A percentile compares a stretch with the other conserved stretches of the same genome.
Evolutionary conservation across 64 coral and sea anemone genomes (phyloP).

Genomic region (Stichodactyla mertensii): DNA sequence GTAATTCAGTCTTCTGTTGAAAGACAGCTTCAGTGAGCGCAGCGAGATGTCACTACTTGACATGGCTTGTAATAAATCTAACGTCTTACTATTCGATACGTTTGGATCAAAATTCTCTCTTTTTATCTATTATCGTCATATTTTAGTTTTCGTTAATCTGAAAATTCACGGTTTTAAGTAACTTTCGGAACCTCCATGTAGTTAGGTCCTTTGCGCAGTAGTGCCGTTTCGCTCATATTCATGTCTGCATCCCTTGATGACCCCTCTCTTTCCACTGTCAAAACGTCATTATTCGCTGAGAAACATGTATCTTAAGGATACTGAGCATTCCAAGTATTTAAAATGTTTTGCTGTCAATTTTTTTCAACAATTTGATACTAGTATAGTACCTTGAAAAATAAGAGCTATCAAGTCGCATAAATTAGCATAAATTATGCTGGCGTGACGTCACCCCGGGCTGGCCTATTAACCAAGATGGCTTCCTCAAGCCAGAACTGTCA

Average conservation of each 20-base stretch:
- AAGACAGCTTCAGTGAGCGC: not conserved
- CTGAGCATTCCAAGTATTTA: too few relatives aligned
- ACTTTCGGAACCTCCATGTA: too few relatives aligned
- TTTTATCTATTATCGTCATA: too few relatives aligned
- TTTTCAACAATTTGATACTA: not conserved
- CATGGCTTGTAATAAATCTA: too few relatives aligned
- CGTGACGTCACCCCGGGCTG: conserved; percentile 77
- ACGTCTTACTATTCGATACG: too few relatives aligned
- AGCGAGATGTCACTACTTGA: not conserved
- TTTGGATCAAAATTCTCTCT: too few relatives aligned
- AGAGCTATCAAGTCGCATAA: conserved; percentile 18
- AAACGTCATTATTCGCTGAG: not conserved
- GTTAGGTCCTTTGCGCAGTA: not conserved
- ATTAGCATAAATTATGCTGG: conserved; percentile 68
- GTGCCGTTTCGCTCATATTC: not conserved
- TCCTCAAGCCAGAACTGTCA: conserved; percentile 87
- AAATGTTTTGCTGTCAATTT: not conserved
- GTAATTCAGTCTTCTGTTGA: not conserved
- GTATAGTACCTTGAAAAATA: not conserved
- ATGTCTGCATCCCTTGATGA: not conserved
- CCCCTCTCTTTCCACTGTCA: not conserved
- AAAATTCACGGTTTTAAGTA: too few relatives aligned
- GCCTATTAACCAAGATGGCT: conserved; percentile 82
- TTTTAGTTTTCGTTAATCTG: too few relatives aligned
- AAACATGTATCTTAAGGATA: not conserved